These are phyloP conservation scores for Phenacoccus solenopsis DNA, from an alignment of 1,140 invertebrate species.

Conservation along the genomic window DNA sequence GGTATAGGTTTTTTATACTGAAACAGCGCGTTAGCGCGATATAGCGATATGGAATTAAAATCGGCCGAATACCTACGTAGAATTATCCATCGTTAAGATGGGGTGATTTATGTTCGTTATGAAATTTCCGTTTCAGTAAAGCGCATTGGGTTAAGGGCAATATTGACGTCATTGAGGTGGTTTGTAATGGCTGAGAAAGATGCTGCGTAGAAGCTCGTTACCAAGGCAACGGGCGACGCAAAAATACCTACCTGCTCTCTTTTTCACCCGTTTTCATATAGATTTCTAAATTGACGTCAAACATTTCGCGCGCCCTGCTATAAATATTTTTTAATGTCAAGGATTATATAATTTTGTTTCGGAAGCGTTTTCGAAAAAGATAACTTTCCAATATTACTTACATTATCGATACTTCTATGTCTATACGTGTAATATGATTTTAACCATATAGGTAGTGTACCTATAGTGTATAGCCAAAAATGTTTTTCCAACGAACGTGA, in stretches of 20 bases:
- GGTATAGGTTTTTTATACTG: no score
- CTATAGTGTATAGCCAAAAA: no score
- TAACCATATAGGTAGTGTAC: no score
- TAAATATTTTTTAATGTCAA: not conserved
- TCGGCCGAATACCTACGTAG: no score
- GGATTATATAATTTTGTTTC: not conserved
- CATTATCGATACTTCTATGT: no score
- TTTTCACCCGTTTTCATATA: not conserved
- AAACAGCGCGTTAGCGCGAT: no score
- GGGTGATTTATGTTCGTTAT: no score
- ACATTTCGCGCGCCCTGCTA: not conserved
- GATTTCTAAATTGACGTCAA: not conserved
- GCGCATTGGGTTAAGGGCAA: not conserved
- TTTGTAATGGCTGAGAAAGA: not conserved
- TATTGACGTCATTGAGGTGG: conserved; percentile 1
- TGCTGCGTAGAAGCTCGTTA: not conserved
- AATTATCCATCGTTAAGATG: no score
- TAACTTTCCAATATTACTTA: no score
- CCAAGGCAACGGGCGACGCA: not conserved
- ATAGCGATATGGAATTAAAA: no score
- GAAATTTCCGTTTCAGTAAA: not conserved
- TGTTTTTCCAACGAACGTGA: no score
- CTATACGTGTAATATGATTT: no score
- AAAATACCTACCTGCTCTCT: not conserved
- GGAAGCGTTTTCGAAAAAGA: not conserved